Evolutionary conservation across 2,797 vertebrate species (phyloP), one percentile per base, ranked within the genome.

Genomic region (Nothura maculosa): DNA sequence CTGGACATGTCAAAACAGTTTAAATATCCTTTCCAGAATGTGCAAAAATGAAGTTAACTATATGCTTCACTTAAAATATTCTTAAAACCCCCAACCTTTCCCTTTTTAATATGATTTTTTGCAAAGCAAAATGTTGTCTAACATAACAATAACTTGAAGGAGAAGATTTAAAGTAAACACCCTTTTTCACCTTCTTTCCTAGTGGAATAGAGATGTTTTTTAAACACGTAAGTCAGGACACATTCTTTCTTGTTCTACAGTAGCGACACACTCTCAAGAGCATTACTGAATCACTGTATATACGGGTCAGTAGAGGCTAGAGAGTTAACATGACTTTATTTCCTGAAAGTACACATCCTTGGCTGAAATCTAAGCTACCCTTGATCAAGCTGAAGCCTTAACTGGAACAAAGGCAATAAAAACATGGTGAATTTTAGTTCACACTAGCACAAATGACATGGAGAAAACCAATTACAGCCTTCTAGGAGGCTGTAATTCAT

Each of bases 1-100:
- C 87, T 96, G 90, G 75, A 90, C 79, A 66, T 83, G 85, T 94
- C 92, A 91, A 87, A 93, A 92, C 72, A 90, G 50, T 85, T 95
- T 94, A 92, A 93, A 95, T 90, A 83, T 68, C 47, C 50, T 84
- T 92, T 94, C 84, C 81, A 93, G 62, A 50, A 28, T 47, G 36
- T 86, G 36, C 36, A 94, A 80, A 92, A 92, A 92, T 77, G 14
- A 86, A 94, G 36, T 78, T 86, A 85, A 86, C 40, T 81, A 38
- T 83, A 90, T 30, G 63, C 18, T 81, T 89, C 0, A 7, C 85
- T 89, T 90, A 67, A 93, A 87, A 77, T 86, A 70, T 45, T 93
- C 63, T 87, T 86, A 8, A 16, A 74, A 50, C 3, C 5, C 6
- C 24, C 40, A 58, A 84, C 36, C 21, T 92, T 90, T 77, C 32